phyloP scores from a whole-genome alignment of 1,140 invertebrate genomes.

The Amphibalanus amphitrite region DNA sequence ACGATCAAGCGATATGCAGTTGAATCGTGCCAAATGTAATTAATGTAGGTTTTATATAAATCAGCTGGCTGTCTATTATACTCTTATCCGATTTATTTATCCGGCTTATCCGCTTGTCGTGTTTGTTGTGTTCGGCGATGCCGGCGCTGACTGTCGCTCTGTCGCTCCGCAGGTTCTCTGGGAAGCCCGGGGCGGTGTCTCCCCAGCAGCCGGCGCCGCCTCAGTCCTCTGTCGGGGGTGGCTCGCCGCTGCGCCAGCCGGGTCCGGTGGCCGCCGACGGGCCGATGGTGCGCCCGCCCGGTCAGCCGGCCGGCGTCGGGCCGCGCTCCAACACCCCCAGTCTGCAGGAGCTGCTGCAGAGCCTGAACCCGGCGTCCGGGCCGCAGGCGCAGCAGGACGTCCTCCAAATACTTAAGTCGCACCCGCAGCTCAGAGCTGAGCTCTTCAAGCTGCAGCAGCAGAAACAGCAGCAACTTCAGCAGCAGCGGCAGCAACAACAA shows the following conservation, averaged over 20 bases:
- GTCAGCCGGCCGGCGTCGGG: slow-evolving; percentile 10
- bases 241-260: slow-evolving; percentile 13
- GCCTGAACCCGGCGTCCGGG: slow-evolving; percentile 68
- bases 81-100: no score
- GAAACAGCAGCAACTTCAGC: slow-evolving; percentile 26
- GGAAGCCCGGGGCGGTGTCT: no score
- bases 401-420: slow-evolving; percentile 76
- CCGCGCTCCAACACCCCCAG: slow-evolving; percentile 14
- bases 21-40: no score
- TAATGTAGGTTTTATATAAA: no score
- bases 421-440: slow-evolving; percentile 90
- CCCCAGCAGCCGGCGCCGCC: no score
- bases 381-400: slow-evolving; percentile 83
- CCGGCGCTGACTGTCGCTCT: neutral
- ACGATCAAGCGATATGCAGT: no score
- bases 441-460: slow-evolving; percentile 80
- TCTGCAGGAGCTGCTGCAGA: slow-evolving; percentile 73
- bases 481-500: slow-evolving; percentile 25
- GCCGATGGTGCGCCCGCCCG: slow-evolving; percentile 17
- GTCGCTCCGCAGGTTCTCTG: neutral
- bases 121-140: no score
- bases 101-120: no score
- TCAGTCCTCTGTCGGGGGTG: neutral
- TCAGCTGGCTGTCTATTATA: no score
- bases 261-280: slow-evolving; percentile 18